These are phyloP conservation scores for Trissolcus basalis DNA, from an alignment of 1,140 invertebrate species.

Conservation along the genomic window DNA sequence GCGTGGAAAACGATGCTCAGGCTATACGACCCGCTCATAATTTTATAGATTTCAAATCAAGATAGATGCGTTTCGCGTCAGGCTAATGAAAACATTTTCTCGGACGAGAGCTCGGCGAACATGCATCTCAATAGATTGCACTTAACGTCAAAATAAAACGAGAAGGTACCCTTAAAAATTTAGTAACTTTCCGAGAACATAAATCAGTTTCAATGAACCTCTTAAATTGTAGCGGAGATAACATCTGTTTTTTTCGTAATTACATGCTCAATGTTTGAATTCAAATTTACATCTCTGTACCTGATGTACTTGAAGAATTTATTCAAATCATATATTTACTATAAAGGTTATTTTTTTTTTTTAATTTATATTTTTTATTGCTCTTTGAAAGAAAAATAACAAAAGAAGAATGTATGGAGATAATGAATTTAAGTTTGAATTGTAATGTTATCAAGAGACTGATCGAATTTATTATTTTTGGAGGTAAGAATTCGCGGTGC, in stretches of 20 bases:
- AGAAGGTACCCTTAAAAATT: conserved; percentile 2
- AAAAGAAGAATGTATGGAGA: too few species aligned
- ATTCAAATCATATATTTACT: too few species aligned
- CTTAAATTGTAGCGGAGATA: conserved; percentile 29
- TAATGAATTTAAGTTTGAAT: too few species aligned
- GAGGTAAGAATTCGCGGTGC: conserved; percentile 38
- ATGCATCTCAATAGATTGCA: conserved; percentile 17
- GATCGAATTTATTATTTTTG: neutral
- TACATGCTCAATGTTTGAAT: conserved; percentile 12
- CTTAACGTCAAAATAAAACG: conserved; percentile 3
- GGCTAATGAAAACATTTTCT: conserved; percentile 25
- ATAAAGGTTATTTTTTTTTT: too few species aligned
- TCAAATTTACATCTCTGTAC: conserved; percentile 11
- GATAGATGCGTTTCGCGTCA: conserved; percentile 55
- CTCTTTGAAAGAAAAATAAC: too few species aligned
- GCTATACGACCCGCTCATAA: conserved; percentile 59
- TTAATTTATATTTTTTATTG: too few species aligned
- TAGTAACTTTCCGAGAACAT: conserved; percentile 19
- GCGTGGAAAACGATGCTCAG: conserved; percentile 46
- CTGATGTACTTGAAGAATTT: too few species aligned
- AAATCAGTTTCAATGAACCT: conserved; percentile 20
- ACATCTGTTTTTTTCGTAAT: conserved; percentile 23
- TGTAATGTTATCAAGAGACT: too few species aligned
- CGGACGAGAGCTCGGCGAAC: conserved; percentile 2
- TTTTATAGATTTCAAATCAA: conserved; percentile 63